phyloP scores from a whole-genome alignment of 2,797 vertebrate genomes.

The Vireo griseus region DNA sequence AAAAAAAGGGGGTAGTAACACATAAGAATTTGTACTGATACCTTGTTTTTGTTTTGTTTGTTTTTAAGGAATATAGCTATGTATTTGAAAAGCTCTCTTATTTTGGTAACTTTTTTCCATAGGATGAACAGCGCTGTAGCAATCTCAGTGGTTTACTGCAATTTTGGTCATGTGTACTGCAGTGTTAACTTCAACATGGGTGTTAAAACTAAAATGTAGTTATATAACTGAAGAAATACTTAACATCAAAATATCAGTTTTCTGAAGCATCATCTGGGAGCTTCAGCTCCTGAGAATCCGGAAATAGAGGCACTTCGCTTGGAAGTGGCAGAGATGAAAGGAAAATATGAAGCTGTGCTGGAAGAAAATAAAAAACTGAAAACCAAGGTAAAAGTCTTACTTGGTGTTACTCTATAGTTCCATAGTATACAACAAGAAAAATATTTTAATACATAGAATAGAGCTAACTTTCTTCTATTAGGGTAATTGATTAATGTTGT shows the following conservation, averaged over 20 bases:
- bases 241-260: slow-evolving; percentile 80
- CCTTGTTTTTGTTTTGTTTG: neutral
- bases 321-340: slow-evolving; percentile 86
- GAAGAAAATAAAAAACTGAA: slow-evolving; percentile 92
- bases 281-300: slow-evolving; percentile 77
- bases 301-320: slow-evolving; percentile 82
- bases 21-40: neutral
- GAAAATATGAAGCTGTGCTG: slow-evolving; percentile 85
- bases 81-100: neutral
- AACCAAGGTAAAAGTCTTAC: slow-evolving; percentile 78
- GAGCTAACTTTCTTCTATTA: neutral
- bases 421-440: neutral
- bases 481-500: neutral
- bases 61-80: neutral
- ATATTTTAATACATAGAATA: neutral
- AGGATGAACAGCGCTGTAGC: neutral
- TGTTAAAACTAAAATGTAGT: neutral
- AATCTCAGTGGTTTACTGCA: neutral
- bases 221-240: slow-evolving; percentile 49
- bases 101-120: neutral
- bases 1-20: neutral
- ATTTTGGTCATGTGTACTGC: neutral
- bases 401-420: neutral
- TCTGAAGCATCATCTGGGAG: slow-evolving; percentile 89
- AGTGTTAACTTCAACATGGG: neutral